These are phyloP conservation scores for Lampropteryx suffumata DNA, from an alignment of 2,888 invertebrate species.

Conservation along the genomic window DNA sequence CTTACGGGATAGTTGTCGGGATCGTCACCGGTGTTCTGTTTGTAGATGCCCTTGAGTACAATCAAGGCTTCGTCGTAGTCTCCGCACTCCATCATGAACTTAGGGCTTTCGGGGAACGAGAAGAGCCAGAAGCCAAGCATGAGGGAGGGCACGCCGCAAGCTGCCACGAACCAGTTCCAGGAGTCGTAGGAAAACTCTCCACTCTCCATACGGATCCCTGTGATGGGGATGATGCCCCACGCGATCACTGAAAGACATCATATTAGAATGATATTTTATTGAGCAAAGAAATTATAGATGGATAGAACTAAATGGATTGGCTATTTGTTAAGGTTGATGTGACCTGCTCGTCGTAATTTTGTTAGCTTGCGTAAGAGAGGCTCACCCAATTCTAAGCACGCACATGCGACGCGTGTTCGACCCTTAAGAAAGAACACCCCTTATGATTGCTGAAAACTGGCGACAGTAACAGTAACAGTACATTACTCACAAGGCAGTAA, in stretches of 20 bases:
- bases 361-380: too few relatives aligned
- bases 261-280: too few relatives aligned
- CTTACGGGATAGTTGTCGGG: constrained; percentile 88
- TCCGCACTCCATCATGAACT: constrained; percentile 91
- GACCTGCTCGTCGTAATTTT: too few relatives aligned
- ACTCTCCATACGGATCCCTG: constrained; percentile 82
- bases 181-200: constrained; percentile 87
- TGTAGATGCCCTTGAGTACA: constrained; percentile 87
- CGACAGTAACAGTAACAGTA: too few relatives aligned
- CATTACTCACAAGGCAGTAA: constrained; percentile 85
- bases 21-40: constrained; percentile 87
- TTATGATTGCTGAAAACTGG: too few relatives aligned
- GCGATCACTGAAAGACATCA: constrained; percentile 83
- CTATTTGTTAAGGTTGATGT: too few relatives aligned
- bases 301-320: too few relatives aligned
- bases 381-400: too few relatives aligned
- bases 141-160: constrained; percentile 88
- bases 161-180: constrained; percentile 91
- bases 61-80: constrained; percentile 89
- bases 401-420: too few relatives aligned
- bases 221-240: constrained; percentile 89
- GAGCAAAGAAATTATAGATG: too few relatives aligned
- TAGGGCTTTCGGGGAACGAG: constrained; percentile 91
- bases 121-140: constrained; percentile 87
- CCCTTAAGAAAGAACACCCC: too few relatives aligned